phyloP scores from a whole-genome alignment of 2,113 vertebrate genomes.

The Columbina picui region DNA sequence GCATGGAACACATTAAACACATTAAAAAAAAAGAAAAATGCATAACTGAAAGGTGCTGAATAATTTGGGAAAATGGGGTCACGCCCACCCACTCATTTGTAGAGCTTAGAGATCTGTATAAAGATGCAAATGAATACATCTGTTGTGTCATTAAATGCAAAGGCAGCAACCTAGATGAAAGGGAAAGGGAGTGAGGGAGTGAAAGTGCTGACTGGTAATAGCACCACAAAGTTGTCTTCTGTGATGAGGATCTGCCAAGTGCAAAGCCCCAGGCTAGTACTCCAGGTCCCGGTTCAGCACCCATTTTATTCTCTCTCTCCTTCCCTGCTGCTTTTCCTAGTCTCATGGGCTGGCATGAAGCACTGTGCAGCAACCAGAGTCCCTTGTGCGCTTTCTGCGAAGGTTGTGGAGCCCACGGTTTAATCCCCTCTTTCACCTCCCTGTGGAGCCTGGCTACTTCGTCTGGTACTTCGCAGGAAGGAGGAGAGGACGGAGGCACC shows the following conservation, averaged over 20 bases:
- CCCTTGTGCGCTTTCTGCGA: neutral
- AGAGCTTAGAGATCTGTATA: slow-evolving; percentile 64
- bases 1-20: slow-evolving; percentile 23
- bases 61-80: slow-evolving; percentile 66
- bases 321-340: neutral
- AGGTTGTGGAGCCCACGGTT: neutral
- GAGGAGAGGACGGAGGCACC: neutral
- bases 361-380: neutral
- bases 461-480: neutral
- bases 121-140: slow-evolving; percentile 71
- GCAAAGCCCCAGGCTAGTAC: neutral
- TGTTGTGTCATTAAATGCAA: slow-evolving; percentile 71
- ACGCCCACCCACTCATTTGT: slow-evolving; percentile 62
- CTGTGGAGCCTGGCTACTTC: neutral
- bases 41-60: slow-evolving; percentile 62
- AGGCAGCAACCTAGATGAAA: slow-evolving; percentile 66
- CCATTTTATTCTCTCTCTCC: neutral
- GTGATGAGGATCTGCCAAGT: slow-evolving; percentile 39
- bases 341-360: neutral
- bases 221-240: slow-evolving; percentile 35
- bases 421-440: neutral
- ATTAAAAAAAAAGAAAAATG: slow-evolving; percentile 6
- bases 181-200: neutral
- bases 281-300: neutral
- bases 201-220: slow-evolving; percentile 58